Base-by-base conservation (phyloP, 2,888 invertebrate species). In the Trilocha varians region DNA sequence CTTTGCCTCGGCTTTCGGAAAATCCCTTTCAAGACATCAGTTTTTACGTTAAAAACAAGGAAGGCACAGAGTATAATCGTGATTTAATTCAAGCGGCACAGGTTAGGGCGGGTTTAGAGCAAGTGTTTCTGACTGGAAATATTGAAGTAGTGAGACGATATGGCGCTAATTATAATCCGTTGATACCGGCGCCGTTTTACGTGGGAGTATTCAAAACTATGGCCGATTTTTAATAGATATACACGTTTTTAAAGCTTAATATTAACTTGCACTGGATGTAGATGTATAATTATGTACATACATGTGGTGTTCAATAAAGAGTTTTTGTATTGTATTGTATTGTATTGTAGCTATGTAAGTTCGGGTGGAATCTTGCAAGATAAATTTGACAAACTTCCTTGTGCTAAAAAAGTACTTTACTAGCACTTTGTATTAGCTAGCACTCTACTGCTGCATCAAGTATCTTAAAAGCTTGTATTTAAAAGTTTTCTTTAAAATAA, bases 151-250 rank as follows among this genome's bases (percentile, higher is more conserved):
- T 78, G 0, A 49, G 65, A 0, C 44, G 69, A 2, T 82, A 62
- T 39, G 80, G 78, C 0, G 42, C 78, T 0, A 79, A 79, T 18
- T 75, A 64, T 40, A 77, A 73, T n/a, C 77, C 78, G 0, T 44
- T 58, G 0, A 46, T 59, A 1, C 62, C 62, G 0, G 51, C 50
- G 3, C 62, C 67, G 0, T 54, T 70, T 14, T 39, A 50, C 1
- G 11, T 42, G 0, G 73, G 65, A 0, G 0, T 57, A 0, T 0
- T 59, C 0, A 47, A 41, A 16, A 45, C 46, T 1, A 13, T 53
- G 1, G 48, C 56, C 0, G 73, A 72, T 45, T 39, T 49, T 13
- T 62, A 49, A 45, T 5, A 6, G 8, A 36, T 3, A n/a, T 8
- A 33, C 6, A 42, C 37, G 16, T 16, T 34, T 34, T n/a, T n/a